Evolutionary conservation across 1,140 invertebrate genomes (phyloP).

Genomic region (Camponotus pennsylvanicus): DNA sequence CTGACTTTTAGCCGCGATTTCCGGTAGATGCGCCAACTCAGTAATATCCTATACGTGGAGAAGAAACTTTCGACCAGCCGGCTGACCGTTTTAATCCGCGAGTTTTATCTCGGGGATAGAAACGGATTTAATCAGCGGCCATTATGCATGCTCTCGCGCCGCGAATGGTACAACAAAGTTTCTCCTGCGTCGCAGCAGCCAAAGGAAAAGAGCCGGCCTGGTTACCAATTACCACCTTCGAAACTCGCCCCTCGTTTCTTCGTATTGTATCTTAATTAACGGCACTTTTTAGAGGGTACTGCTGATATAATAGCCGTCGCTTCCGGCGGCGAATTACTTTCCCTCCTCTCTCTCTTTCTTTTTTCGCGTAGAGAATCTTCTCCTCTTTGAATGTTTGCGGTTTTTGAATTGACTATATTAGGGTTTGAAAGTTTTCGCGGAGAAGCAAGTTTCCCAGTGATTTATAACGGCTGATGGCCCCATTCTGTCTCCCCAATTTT

Average conservation of each 20-base stretch:
- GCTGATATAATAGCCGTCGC: conserved; percentile 47
- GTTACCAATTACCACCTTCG: conserved; percentile 73
- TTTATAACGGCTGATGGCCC: conserved; percentile 30
- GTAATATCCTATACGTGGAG: not conserved
- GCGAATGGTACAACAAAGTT: conserved; percentile 71
- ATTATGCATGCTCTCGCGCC: conserved; percentile 69
- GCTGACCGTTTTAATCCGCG: conserved; percentile 68
- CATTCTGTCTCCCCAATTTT: conserved; percentile 2
- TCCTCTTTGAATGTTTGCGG: conserved; percentile 11
- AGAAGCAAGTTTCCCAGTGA: conserved; percentile 13
- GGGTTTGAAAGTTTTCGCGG: not conserved
- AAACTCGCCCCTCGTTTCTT: conserved; percentile 62
- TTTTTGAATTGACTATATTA: conserved; percentile 51
- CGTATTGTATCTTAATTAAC: conserved; percentile 74
- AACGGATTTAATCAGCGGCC: conserved; percentile 74
- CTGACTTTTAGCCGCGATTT: not conserved
- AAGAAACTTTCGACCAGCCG: conserved; percentile 21
- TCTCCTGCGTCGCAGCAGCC: conserved; percentile 48
- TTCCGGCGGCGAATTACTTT: not conserved
- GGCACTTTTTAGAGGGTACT: conserved; percentile 57
- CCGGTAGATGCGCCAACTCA: not conserved
- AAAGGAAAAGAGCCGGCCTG: conserved; percentile 54
- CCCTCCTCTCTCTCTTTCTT: too few species aligned
- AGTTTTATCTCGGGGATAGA: conserved; percentile 64
- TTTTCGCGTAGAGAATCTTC: not conserved